Percentiles rank a stretch among this genome's conserved stretches.
These are phyloP conservation scores for Trissolcus japonicus DNA, from an alignment of 2,888 invertebrate species.

Conservation along the genomic window DNA sequence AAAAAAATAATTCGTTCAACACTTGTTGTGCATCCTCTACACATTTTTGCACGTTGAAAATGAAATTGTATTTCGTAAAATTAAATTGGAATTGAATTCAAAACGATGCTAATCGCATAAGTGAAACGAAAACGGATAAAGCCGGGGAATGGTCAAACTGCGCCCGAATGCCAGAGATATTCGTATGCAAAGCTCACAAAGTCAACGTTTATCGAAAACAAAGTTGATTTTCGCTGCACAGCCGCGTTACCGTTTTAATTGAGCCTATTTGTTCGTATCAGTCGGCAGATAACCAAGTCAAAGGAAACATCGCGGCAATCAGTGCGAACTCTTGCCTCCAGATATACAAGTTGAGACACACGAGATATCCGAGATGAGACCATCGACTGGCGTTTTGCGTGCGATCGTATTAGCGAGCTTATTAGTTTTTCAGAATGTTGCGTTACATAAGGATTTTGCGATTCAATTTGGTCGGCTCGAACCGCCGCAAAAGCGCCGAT, in stretches of 20 bases:
- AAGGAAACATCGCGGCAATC: conserved; percentile 50
- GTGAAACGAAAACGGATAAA: conserved; percentile 25
- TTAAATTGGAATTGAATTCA: conserved; percentile 5
- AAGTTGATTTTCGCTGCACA: conserved; percentile 37
- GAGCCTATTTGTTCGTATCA: conserved; percentile 57
- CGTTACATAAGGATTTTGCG: conserved; percentile 55
- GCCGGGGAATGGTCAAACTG: conserved; percentile 15
- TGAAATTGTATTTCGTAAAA: neutral
- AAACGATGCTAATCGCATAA: conserved; percentile 26
- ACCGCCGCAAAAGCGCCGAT: conserved; percentile 52
- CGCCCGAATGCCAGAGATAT: conserved; percentile 33
- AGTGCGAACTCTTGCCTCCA: conserved; percentile 49
- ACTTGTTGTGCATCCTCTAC: neutral
- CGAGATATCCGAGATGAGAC: conserved; percentile 1
- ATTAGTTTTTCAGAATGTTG: conserved; percentile 26
- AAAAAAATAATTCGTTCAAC: too few relatives aligned
- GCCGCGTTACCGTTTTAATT: conserved; percentile 54
- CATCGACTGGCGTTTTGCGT: conserved; percentile 4
- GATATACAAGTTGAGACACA: conserved; percentile 37
- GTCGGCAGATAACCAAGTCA: conserved; percentile 52
- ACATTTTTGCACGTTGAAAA: neutral
- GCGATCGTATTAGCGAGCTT: conserved; percentile 24
- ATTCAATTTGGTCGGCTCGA: conserved; percentile 56
- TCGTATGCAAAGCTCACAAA: conserved; percentile 44
- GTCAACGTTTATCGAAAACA: conserved; percentile 41